Evolutionary conservation across 1,140 invertebrate genomes (phyloP).

Genomic region (Octopus bimaculoides): DNA sequence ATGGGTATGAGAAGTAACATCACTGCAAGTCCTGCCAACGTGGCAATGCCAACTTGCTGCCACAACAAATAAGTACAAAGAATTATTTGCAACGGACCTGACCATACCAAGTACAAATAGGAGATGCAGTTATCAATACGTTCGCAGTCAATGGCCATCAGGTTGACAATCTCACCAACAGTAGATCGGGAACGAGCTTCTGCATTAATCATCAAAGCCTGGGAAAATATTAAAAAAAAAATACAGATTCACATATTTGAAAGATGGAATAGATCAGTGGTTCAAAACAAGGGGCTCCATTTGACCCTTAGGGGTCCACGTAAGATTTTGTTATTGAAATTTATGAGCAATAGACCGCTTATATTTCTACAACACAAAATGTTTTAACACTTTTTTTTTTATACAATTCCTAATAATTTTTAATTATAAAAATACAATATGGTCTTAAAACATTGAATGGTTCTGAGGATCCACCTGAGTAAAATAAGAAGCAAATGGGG

Average conservation of each 20-base stretch:
- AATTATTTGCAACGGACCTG: conserved; percentile 77
- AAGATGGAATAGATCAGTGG: too few relatives aligned
- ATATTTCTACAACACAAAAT: too few relatives aligned
- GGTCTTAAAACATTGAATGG: too few relatives aligned
- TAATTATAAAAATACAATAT: too few relatives aligned
- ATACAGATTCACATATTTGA: background rate
- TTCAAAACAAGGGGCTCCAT: too few relatives aligned
- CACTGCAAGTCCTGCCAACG: conserved; percentile 52
- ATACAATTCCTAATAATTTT: too few relatives aligned
- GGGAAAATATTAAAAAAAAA: background rate
- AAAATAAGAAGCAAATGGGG: too few relatives aligned
- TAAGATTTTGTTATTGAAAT: too few relatives aligned
- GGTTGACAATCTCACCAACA: conserved; percentile 63
- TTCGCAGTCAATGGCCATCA: conserved; percentile 61
- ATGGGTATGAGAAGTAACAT: conserved; percentile 61
- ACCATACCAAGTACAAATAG: conserved; percentile 95
- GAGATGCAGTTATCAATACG: conserved; percentile 54
- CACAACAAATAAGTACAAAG: conserved; percentile 88
- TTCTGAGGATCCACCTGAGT: too few relatives aligned
- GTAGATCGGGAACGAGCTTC: conserved; percentile 54
- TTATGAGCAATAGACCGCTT: too few relatives aligned
- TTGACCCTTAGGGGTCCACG: too few relatives aligned
- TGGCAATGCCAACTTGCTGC: conserved; percentile 63
- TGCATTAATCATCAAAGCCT: conserved; percentile 43
- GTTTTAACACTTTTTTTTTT: too few relatives aligned